Base-by-base conservation (phyloP, 2,113 vertebrate genomes). In the Seriola quinqueradiata region DNA sequence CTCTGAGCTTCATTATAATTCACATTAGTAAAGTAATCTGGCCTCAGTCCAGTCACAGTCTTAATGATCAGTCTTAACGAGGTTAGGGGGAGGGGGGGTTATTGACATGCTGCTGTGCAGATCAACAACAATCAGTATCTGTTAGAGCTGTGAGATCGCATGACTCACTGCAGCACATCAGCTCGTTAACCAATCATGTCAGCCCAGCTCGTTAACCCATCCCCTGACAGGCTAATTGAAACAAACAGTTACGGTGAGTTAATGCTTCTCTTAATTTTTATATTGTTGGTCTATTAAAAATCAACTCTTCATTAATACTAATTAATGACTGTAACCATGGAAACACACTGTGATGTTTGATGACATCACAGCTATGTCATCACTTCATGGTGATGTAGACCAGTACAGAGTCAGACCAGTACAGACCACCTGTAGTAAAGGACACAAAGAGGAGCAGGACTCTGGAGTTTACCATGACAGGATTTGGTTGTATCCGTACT, bases 401-500 rank as follows among this genome's bases (percentile, higher is more conserved):
- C 28, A 28, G 28, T 28, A 28, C 28, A 28, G 28, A 28, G 28
- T 28, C 28, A 28, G 28, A 36, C 34, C 34, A 36, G 34, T 36
- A 36, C 3, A 36, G 34, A 36, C 34, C 34, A 36, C 34, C 34
- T 36, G 34, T 28, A 28, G 28, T 28, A 28, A 28, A 28, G 28
- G 4, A 36, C 34, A 36, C 34, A 36, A 36, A 36, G 4, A 36
- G 34, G 28, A 36, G 6, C 6, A 6, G 34, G 50, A 23, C 21
- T 23, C 8, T 25, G 5, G 9, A 8, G 13, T 0, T 92, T 90
- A 96, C 95, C 95, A 95, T 81, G 95, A 95, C 9, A 95, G 92
- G 61, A 95, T 81, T 93, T 99, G 98, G 95, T 99, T 99, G 94
- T 99, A 99, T 79, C 98, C 98, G 8, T 99, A 99, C 73, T 99